phyloP scores from a whole-genome alignment of 2,888 invertebrate species.

The Sturmia bella region DNA sequence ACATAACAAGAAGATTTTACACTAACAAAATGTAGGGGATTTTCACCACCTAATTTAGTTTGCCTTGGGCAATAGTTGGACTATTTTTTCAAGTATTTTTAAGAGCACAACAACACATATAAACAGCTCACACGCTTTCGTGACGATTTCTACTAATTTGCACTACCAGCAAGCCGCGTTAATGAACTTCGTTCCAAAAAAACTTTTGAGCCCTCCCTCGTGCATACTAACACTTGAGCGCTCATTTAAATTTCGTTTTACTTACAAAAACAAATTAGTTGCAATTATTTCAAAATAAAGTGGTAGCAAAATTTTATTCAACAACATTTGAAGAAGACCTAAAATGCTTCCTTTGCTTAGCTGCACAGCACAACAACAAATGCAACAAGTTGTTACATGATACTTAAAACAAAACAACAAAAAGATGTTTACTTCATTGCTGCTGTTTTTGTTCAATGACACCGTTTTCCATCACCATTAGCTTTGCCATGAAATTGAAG shows the following conservation, averaged over 20 bases:
- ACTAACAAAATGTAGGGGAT: too few relatives aligned
- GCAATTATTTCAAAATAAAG: conserved; percentile 41
- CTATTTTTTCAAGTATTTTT: too few relatives aligned
- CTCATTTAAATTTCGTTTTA: conserved; percentile 23
- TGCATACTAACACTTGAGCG: conserved; percentile 34
- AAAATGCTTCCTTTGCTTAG: conserved; percentile 58
- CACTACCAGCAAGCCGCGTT: too few relatives aligned
- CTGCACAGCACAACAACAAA: conserved; percentile 36
- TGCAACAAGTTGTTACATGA: conserved; percentile 20
- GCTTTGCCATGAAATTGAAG: conserved; percentile 56
- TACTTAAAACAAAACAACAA: conserved; percentile 30
- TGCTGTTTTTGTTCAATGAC: conserved; percentile 64
- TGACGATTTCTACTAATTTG: too few relatives aligned
- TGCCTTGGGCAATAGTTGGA: too few relatives aligned
- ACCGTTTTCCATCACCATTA: conserved; percentile 41
- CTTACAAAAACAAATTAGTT: not conserved
- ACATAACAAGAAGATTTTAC: too few relatives aligned
- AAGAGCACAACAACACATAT: too few relatives aligned
- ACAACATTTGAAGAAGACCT: conserved; percentile 25
- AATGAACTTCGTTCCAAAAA: not conserved
- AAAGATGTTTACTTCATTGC: conserved; percentile 42
- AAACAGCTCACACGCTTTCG: too few relatives aligned
- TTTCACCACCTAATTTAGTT: too few relatives aligned
- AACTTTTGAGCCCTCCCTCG: not conserved
- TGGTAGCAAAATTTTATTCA: conserved; percentile 48